These are phyloP conservation scores for Catharus ustulatus DNA, from an alignment of 2,797 vertebrate genomes.

Conservation along the genomic window DNA sequence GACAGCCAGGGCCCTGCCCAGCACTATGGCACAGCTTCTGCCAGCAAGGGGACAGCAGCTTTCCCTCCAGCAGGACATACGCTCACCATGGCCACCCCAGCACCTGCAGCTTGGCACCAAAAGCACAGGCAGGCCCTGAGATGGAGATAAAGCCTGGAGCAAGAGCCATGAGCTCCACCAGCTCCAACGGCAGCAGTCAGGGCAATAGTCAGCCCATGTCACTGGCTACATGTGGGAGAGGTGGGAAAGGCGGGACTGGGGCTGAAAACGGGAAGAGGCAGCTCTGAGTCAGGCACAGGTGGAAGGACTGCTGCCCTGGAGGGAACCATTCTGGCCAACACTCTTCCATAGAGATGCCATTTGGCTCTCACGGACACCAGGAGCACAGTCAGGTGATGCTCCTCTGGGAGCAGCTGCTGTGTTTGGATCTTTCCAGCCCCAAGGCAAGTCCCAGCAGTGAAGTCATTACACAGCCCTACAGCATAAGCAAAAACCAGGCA, in stretches of 20 bases:
- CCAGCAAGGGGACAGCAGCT: background rate
- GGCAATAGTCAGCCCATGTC: background rate
- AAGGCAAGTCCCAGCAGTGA: background rate
- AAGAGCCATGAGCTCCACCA: background rate
- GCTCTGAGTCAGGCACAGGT: background rate
- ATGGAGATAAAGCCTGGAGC: accelerated
- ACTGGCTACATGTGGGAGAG: background rate
- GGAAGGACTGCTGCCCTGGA: background rate
- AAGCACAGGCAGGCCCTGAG: accelerated
- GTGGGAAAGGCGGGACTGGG: background rate
- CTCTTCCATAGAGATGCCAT: background rate
- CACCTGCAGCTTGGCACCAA: too few species aligned
- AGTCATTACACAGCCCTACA: accelerated
- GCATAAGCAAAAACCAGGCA: accelerated
- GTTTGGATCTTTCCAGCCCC: background rate
- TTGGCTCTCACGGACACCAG: background rate
- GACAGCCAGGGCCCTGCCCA: background rate
- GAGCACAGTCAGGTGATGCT: background rate
- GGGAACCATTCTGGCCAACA: accelerated
- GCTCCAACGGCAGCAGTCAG: accelerated
- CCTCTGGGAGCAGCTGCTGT: background rate
- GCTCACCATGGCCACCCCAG: accelerated
- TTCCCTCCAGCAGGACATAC: background rate
- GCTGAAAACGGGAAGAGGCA: background rate
- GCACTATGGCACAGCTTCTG: background rate